Evolutionary conservation across 2,888 invertebrate genomes (phyloP), one percentile per base, ranked within the genome.

Genomic region (Nasonovia ribisnigri): DNA sequence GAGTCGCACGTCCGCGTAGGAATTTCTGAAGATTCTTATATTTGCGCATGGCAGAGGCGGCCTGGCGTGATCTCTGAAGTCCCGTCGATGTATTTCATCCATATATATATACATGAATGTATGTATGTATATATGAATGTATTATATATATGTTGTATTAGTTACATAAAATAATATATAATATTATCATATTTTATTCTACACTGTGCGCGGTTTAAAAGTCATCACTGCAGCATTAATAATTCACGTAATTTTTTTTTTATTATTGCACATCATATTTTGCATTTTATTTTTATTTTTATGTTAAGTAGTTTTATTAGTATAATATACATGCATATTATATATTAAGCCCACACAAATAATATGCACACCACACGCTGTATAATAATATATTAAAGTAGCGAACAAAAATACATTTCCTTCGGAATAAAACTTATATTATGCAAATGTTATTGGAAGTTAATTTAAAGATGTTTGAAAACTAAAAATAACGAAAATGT

Each of bases 401-500:
- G 20, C 4, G 16, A 91, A 84, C 54, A 43, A 91, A 91, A 91
- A 91, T 91, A 84, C 54, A 91, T 84, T 84, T 84, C 42, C 4
- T 43, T 54, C 91, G 11, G 43, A 13, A 54, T 57, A 84, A 42
- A 46, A 54, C 13, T n/a, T 43, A 29, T 29, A 42, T 84, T 91
- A 51, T 42, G 36, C 16, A 42, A 90, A 77, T 77, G 48, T 42
- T 51, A 84, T 91, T 84, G 36, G 29, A 91, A 84, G 51, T 16
- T 42, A 42, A 84, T 54, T 43, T 43, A 57, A 51, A 90, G 42
- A 84, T 48, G 24, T 54, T n/a, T 90, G 11, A 90, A 67, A 51
- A 42, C 84, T 42, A 84, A 91, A 91, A 91, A 91, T 54, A 84
- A 91, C 43, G 43, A 57, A 16, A 54, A 91, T 84, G 84, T 43